These are phyloP conservation scores for Meganola albula DNA, from an alignment of 2,888 invertebrate genomes.

Conservation along the genomic window DNA sequence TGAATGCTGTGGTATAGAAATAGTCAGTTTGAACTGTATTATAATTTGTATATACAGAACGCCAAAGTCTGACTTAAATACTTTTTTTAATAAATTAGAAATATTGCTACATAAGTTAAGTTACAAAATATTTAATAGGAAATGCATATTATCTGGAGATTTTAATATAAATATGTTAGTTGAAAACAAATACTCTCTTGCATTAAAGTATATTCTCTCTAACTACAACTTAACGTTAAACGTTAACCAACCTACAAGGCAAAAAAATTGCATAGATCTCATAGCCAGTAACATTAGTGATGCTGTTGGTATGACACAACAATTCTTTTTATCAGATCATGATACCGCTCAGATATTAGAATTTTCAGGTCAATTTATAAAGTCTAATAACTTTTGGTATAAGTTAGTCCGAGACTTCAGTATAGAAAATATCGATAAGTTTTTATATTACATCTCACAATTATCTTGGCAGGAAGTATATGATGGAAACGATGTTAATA, in stretches of 20 bases:
- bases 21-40: conserved; percentile 1
- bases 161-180: conserved; percentile 1
- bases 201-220: background rate
- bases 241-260: background rate
- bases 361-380: background rate
- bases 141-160: conserved; percentile 1
- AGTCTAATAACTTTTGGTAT: background rate
- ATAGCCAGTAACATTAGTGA: background rate
- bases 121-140: conserved; percentile 1
- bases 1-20: conserved; percentile 8
- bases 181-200: background rate
- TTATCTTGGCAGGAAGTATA: conserved; percentile 1
- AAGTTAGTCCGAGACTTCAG: background rate
- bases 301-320: background rate
- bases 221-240: background rate
- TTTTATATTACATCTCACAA: conserved; percentile 1
- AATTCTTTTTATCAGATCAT: background rate
- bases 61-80: background rate
- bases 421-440: too few relatives aligned
- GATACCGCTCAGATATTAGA: conserved; percentile 1
- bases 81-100: conserved; percentile 1
- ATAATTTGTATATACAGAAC: conserved; percentile 1
- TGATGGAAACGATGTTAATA: background rate
- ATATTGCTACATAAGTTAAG: background rate
- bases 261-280: conserved; percentile 1